Percentiles rank a stretch among this genome's conserved stretches.
Evolutionary conservation across 2,888 invertebrate species (phyloP).

Genomic region (Tenthredo livida): DNA sequence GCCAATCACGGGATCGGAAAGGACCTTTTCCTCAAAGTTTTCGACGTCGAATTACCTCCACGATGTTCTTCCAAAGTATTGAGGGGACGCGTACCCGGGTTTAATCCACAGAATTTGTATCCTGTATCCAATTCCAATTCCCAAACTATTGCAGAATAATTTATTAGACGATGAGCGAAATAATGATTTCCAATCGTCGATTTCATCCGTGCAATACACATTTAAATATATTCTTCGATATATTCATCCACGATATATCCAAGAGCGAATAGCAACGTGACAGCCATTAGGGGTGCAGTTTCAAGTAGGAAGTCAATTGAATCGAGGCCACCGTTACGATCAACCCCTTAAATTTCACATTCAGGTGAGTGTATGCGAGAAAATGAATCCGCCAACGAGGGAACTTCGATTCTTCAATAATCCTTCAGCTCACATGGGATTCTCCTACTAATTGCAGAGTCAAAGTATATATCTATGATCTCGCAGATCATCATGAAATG

Average conservation of each 20-base stretch:
- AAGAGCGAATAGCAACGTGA: background rate
- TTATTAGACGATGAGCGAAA: background rate
- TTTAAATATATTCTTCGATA: background rate
- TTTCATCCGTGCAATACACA: background rate
- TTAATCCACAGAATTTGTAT: background rate
- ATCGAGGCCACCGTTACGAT: background rate
- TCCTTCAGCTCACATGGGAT: background rate
- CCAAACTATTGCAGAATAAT: background rate
- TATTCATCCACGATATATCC: background rate
- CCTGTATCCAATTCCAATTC: background rate
- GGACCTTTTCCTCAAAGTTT: background rate
- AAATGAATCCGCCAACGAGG: background rate
- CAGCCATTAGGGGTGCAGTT: constrained; percentile 10
- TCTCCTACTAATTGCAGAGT: background rate
- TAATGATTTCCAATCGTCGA: background rate
- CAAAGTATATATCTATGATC: background rate
- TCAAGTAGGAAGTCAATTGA: constrained; percentile 20
- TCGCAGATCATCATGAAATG: no score
- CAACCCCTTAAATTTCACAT: background rate
- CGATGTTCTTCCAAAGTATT: background rate
- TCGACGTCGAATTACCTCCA: background rate
- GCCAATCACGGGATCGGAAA: background rate
- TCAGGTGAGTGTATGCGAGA: background rate
- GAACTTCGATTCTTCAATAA: background rate
- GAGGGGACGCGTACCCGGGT: background rate